These are phyloP conservation scores for Arvicanthis niloticus DNA, from an alignment of 2,113 vertebrate species.

Conservation along the genomic window DNA sequence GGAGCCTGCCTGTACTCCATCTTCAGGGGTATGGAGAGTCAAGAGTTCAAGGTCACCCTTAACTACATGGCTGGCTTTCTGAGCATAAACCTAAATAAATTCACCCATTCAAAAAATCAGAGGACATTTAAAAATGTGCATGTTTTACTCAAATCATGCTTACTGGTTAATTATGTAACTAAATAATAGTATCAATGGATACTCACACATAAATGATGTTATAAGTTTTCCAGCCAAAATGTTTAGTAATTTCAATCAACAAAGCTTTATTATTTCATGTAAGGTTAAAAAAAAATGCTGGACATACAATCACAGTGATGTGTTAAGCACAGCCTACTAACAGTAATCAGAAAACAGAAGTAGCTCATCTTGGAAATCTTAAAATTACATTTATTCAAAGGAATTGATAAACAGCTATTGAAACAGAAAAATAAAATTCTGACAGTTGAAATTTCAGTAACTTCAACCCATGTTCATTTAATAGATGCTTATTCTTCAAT, in stretches of 20 bases:
- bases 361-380: not conserved
- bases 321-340: not conserved
- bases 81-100: not conserved
- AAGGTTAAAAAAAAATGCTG: not conserved
- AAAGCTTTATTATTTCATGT: not conserved
- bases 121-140: not conserved
- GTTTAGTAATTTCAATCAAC: not conserved
- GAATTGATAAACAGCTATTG: not conserved
- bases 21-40: not conserved
- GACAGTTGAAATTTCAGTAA: constrained; percentile 32
- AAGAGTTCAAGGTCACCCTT: not conserved
- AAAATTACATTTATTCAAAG: constrained; percentile 18
- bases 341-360: not conserved
- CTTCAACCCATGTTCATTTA: constrained; percentile 33
- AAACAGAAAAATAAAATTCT: not conserved
- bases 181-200: not conserved
- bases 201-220: not conserved
- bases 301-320: not conserved
- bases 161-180: not conserved
- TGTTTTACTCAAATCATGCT: not conserved
- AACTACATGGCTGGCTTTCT: not conserved
- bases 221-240: not conserved
- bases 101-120: not conserved
- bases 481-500: constrained; percentile 59
- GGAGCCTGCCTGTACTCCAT: not conserved